Evolutionary conservation across 2,888 invertebrate species (phyloP).

Genomic region (Altica lythri): DNA sequence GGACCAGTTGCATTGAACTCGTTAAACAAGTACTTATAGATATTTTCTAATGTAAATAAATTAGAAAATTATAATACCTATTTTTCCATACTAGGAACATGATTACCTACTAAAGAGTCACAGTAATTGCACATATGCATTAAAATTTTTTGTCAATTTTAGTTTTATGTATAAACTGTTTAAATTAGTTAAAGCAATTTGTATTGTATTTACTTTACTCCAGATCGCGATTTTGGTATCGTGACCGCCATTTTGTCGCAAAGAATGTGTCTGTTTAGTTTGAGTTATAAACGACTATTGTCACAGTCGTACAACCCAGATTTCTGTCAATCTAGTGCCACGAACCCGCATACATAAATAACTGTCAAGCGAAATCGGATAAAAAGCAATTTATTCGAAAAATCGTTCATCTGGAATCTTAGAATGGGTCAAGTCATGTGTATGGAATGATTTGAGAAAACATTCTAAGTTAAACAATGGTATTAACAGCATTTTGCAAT

Average conservation of each 20-base stretch:
- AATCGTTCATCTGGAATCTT: constrained; percentile 39
- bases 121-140: too few species aligned
- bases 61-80: too few species aligned
- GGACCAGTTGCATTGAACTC: too few species aligned
- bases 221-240: constrained; percentile 43
- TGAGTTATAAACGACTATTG: constrained; percentile 51
- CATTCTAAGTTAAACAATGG: constrained; percentile 43
- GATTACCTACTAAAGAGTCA: too few species aligned
- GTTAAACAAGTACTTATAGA: too few species aligned
- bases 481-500: constrained; percentile 51
- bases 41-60: too few species aligned
- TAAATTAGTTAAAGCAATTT: too few species aligned
- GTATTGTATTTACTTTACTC: constrained; percentile 32
- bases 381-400: constrained; percentile 56
- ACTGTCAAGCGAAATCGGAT: constrained; percentile 52
- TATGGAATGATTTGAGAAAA: constrained; percentile 14
- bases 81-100: too few species aligned
- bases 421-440: constrained; percentile 44
- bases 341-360: constrained; percentile 51
- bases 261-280: constrained; percentile 49
- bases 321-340: constrained; percentile 53
- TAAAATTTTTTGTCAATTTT: too few species aligned
- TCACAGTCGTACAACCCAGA: constrained; percentile 51
- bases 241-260: constrained; percentile 52
- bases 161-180: too few species aligned